Conservation (phyloP, 2,888 invertebrate species). For the Drosophila anomalata region DNA sequence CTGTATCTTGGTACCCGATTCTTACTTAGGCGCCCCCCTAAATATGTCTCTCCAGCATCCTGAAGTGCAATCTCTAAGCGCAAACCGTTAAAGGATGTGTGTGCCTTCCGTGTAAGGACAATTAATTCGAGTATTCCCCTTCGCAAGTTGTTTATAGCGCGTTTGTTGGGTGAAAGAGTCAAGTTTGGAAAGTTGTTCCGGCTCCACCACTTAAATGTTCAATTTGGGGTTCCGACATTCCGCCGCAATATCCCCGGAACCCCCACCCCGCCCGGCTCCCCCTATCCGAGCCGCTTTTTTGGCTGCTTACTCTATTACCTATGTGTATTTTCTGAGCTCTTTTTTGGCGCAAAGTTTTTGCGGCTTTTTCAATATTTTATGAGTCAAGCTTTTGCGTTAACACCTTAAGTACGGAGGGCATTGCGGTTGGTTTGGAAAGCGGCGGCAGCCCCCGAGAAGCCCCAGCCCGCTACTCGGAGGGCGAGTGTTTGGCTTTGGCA, state of each 20-base stretch:
- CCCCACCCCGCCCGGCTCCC: background rate
- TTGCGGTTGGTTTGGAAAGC: slow-evolving; percentile 49
- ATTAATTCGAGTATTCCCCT: background rate
- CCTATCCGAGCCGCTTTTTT: background rate
- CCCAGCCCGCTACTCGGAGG: slow-evolving; percentile 4
- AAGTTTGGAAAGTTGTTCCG: slow-evolving; percentile 56
- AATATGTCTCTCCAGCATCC: too few relatives aligned
- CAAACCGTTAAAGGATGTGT: too few relatives aligned
- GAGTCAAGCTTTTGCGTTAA: slow-evolving; percentile 80
- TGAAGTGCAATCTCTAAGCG: too few relatives aligned
- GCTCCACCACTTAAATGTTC: slow-evolving; percentile 65
- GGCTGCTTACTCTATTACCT: slow-evolving; percentile 34
- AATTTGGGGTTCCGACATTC: slow-evolving; percentile 59
- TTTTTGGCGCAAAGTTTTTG: slow-evolving; percentile 80
- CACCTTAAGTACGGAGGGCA: slow-evolving; percentile 79
- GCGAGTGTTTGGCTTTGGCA: slow-evolving; percentile 51
- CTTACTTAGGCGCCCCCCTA: too few relatives aligned
- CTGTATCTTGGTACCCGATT: too few relatives aligned
- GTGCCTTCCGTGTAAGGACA: background rate
- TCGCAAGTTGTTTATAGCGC: background rate
- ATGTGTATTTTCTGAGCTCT: slow-evolving; percentile 48
- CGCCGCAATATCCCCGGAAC: slow-evolving; percentile 36
- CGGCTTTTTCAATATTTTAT: slow-evolving; percentile 83
- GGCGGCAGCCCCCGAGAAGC: background rate
- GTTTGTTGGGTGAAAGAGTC: slow-evolving; percentile 35